A percentile compares a stretch with the other conserved stretches of the same genome.
phyloP scores from a whole-genome alignment of 2,797 vertebrate species.

The Peromyscus melanophrys region DNA sequence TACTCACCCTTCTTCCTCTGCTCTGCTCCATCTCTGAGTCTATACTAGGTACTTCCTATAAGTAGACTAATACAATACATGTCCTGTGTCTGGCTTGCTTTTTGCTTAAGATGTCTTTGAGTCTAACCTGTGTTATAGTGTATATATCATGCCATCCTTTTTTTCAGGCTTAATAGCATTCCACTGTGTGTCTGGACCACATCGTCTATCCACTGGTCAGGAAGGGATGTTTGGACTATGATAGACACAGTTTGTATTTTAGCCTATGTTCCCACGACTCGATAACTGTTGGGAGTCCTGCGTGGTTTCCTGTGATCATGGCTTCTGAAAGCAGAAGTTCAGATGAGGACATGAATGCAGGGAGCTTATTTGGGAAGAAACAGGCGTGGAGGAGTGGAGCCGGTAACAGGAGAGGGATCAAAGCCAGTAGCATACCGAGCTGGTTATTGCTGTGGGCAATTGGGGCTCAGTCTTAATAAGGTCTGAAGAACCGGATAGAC shows the following conservation, averaged over 20 bases:
- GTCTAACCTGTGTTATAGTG: not conserved
- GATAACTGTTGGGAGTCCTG: not conserved
- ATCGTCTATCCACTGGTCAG: not conserved
- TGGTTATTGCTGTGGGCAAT: not conserved
- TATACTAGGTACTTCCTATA: not conserved
- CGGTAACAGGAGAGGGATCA: not conserved
- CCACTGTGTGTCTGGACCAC: not conserved
- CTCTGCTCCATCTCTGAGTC: not conserved
- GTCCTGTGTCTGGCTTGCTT: constrained; percentile 24
- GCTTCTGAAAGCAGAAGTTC: constrained; percentile 10
- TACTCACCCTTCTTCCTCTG: not conserved
- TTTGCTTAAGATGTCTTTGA: not conserved
- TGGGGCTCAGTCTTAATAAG: not conserved
- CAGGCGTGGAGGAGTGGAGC: not conserved
- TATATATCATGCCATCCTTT: not conserved
- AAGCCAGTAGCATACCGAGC: not conserved
- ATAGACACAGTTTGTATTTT: constrained; percentile 15
- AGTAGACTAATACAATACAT: not conserved
- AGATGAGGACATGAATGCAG: not conserved
- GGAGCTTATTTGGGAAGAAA: constrained; percentile 42
- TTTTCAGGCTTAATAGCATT: not conserved
- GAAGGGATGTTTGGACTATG: not conserved
- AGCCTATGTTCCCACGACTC: not conserved
- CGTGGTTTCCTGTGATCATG: not conserved
- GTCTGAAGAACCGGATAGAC: not conserved